These are phyloP conservation scores for Urocyon cinereoargenteus DNA, from an alignment of 2,797 vertebrate genomes.

Conservation along the genomic window DNA sequence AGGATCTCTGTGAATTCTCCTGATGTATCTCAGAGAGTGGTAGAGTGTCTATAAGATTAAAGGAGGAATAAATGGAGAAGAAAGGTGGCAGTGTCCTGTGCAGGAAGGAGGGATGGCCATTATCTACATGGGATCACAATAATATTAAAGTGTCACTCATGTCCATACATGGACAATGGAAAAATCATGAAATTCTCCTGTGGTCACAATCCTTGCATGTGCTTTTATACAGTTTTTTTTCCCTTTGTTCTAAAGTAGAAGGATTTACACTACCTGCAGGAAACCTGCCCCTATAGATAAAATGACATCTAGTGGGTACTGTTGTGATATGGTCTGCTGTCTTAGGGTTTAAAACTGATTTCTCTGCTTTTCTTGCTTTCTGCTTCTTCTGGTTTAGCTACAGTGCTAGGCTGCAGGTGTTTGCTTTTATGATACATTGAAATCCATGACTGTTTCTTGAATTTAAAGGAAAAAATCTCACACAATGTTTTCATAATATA, in stretches of 20 bases:
- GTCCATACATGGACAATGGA: not conserved
- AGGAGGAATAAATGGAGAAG: not conserved
- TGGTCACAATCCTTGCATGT: not conserved
- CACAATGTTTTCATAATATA: not conserved
- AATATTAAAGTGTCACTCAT: not conserved
- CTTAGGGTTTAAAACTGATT: not conserved
- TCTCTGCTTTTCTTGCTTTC: not conserved
- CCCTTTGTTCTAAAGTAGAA: not conserved
- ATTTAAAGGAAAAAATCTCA: not conserved
- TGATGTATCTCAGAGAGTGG: not conserved
- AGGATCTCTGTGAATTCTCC: not conserved
- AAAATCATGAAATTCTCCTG: not conserved
- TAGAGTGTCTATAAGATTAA: not conserved
- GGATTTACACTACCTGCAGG: not conserved
- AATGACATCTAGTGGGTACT: not conserved
- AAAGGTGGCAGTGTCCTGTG: accelerated
- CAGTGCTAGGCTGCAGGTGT: not conserved
- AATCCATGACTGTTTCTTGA: not conserved
- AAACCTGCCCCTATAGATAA: not conserved
- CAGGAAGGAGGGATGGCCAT: not conserved
- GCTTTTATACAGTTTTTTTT: not conserved
- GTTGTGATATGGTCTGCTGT: not conserved
- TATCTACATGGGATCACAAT: not conserved
- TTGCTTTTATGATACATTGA: constrained; percentile 4
- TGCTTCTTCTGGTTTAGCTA: not conserved